Conservation (phyloP, 2,797 vertebrate species). For the Coluber constrictor region DNA sequence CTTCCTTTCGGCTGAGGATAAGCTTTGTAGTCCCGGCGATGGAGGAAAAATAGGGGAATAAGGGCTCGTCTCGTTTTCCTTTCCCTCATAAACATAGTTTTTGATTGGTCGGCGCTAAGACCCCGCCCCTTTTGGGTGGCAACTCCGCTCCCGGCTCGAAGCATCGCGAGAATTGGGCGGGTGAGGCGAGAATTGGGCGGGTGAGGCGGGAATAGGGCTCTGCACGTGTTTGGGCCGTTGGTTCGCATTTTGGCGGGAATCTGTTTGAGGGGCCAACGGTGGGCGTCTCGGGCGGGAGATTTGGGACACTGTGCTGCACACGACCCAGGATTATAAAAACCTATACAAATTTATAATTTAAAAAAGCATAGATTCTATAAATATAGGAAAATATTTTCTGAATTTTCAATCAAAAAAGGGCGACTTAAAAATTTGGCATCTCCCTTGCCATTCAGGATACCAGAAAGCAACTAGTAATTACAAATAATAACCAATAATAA, state of each 20-base stretch:
- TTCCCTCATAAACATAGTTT: too few species aligned
- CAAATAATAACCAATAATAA: too few species aligned
- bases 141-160: accelerated
- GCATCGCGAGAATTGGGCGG: background rate
- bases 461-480: background rate
- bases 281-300: background rate
- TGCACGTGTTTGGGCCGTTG: background rate
- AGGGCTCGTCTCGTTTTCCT: accelerated
- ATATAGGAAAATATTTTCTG: background rate
- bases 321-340: background rate
- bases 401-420: background rate
- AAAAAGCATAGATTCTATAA: background rate
- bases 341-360: too few species aligned
- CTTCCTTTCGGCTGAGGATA: background rate
- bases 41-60: background rate
- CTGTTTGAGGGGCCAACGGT: background rate
- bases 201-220: background rate
- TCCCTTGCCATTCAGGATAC: background rate
- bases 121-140: background rate
- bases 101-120: background rate
- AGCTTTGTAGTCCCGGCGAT: accelerated
- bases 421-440: background rate
- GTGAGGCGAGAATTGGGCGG: background rate
- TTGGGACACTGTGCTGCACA: background rate
- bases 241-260: background rate